Percentiles rank a stretch among this genome's conserved stretches.
phyloP scores from a whole-genome alignment of 2,888 invertebrate species.

The Incurvaria masculella region DNA sequence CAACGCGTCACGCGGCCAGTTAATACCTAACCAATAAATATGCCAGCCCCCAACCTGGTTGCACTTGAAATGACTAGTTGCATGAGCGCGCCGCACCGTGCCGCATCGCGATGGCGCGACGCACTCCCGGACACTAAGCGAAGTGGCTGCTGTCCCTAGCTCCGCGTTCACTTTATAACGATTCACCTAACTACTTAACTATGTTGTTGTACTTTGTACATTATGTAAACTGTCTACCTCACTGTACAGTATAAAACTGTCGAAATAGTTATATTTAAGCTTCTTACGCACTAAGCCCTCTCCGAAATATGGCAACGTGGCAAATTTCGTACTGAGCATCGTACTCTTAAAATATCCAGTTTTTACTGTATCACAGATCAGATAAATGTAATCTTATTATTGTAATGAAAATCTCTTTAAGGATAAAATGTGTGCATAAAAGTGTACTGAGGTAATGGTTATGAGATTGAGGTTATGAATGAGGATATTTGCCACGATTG shows the following conservation, averaged over 20 bases:
- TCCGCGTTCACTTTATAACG: constrained; percentile 30
- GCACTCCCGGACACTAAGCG: no score
- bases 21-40: constrained; percentile 32
- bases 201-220: constrained; percentile 59
- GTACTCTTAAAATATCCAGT: constrained; percentile 27
- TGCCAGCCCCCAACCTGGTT: constrained; percentile 51
- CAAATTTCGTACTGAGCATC: constrained; percentile 30
- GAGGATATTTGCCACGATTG: constrained; percentile 43
- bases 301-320: constrained; percentile 26
- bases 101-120: background rate
- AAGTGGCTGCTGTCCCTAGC: background rate
- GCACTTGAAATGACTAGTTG: constrained; percentile 57
- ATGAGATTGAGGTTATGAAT: no score
- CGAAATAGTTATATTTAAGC: constrained; percentile 17
- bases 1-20: constrained; percentile 26
- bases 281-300: background rate
- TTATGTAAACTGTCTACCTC: constrained; percentile 36
- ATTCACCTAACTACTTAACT: constrained; percentile 56
- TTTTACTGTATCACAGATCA: constrained; percentile 53
- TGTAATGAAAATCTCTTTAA: background rate
- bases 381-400: background rate
- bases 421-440: no score
- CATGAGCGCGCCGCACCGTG: constrained; percentile 36
- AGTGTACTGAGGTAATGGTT: no score
- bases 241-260: constrained; percentile 41